Percentiles rank a stretch among this genome's conserved stretches.
Evolutionary conservation across 2,888 invertebrate genomes (phyloP).

Genomic region (Craniophora ligustri): DNA sequence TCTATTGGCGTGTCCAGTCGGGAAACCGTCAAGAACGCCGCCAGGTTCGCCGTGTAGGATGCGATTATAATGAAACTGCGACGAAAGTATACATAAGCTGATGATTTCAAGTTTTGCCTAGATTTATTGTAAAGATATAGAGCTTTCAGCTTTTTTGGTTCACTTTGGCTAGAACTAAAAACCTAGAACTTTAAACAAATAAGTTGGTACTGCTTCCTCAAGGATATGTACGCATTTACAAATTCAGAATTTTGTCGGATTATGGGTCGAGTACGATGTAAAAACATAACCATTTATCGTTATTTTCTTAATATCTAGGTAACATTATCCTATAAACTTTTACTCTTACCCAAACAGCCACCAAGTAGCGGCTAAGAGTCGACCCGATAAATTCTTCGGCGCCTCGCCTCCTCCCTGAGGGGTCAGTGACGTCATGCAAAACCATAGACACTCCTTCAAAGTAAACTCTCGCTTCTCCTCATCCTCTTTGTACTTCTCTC

Average conservation of each 20-base stretch:
- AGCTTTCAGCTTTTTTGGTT: too few species aligned
- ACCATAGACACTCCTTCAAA: slow-evolving; percentile 99
- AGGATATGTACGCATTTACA: too few species aligned
- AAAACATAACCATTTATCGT: too few species aligned
- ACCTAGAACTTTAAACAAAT: too few species aligned
- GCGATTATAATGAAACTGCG: slow-evolving; percentile 98
- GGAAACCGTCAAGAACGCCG: slow-evolving; percentile 98
- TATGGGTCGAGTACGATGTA: too few species aligned
- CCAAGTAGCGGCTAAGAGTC: slow-evolving; percentile 99
- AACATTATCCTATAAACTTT: not conserved
- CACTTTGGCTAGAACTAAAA: too few species aligned
- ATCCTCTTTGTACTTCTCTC: slow-evolving; percentile 97
- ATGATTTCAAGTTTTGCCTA: too few species aligned
- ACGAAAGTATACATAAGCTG: not conserved
- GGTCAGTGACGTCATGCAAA: slow-evolving; percentile 99
- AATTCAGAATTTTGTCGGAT: too few species aligned
- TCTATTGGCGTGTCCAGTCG: slow-evolving; percentile 97
- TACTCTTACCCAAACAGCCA: slow-evolving; percentile 96
- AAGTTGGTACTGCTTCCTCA: too few species aligned
- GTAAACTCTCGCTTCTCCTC: slow-evolving; percentile 98
- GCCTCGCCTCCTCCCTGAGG: slow-evolving; percentile 98
- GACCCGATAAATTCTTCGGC: slow-evolving; percentile 98
- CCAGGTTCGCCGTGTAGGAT: slow-evolving; percentile 99
- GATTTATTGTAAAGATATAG: too few species aligned
- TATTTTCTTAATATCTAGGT: not conserved